Conservation (phyloP, 2,113 vertebrate species). For the Sarotherodon lohbergeri region DNA sequence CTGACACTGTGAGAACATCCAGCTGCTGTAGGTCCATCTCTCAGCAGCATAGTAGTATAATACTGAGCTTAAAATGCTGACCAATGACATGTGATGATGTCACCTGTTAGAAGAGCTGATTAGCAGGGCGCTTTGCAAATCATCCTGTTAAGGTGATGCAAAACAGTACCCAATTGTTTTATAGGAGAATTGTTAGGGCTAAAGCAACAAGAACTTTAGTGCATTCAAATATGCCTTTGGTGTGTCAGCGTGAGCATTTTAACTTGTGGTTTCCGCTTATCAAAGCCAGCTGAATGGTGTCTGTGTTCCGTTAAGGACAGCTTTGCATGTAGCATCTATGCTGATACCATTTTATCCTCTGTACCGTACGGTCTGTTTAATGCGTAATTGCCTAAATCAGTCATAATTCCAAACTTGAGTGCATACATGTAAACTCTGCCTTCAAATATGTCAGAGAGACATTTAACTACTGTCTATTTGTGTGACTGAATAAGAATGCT, state of each 20-base stretch:
- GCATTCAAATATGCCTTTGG: conserved; percentile 4
- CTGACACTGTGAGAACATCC: not conserved
- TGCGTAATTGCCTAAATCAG: not conserved
- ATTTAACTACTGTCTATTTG: not conserved
- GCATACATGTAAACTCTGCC: not conserved
- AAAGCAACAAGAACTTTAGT: not conserved
- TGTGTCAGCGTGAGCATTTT: not conserved
- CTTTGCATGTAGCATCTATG: conserved; percentile 14
- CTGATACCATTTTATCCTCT: not conserved
- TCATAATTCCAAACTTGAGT: not conserved
- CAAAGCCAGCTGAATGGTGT: not conserved
- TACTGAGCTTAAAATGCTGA: not conserved
- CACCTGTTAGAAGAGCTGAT: not conserved
- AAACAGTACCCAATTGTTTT: conserved; percentile 5
- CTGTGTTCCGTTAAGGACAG: not conserved
- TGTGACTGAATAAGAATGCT: not conserved
- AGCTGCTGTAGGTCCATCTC: not conserved
- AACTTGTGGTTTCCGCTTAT: conserved; percentile 10
- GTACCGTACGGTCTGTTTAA: not conserved
- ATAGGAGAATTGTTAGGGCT: not conserved
- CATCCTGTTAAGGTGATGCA: conserved; percentile 1
- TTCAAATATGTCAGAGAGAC: not conserved
- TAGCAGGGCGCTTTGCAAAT: conserved; percentile 7
- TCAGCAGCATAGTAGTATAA: not conserved
- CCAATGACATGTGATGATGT: not conserved